A percentile compares a stretch with the other conserved stretches of the same genome.
Conservation (phyloP, 2,113 vertebrate genomes). For the Mugil cephalus region DNA sequence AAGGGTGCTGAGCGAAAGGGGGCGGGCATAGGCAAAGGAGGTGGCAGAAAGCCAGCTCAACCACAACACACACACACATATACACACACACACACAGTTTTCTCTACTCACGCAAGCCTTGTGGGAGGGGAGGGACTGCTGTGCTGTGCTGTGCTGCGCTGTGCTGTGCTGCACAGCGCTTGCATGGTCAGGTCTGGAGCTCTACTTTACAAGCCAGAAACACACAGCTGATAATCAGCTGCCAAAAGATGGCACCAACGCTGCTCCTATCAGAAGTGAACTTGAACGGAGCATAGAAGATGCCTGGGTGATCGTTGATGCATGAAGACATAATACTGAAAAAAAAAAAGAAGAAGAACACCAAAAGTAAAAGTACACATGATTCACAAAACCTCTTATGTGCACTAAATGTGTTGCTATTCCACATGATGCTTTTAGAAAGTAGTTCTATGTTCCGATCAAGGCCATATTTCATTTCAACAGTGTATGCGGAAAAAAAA, state of each 20-base stretch:
- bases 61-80: constrained; percentile 70
- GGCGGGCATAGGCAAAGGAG: constrained; percentile 74
- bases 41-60: constrained; percentile 78
- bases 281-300: no score
- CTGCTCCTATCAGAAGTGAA: constrained; percentile 9
- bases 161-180: constrained; percentile 41
- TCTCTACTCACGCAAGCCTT: constrained; percentile 85
- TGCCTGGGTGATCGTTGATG: no score
- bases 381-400: no score
- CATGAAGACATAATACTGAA: no score
- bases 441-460: no score
- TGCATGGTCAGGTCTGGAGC: constrained; percentile 60
- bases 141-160: constrained; percentile 47
- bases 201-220: constrained; percentile 34
- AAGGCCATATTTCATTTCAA: background rate
- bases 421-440: no score
- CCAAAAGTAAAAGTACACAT: no score
- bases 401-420: no score
- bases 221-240: constrained; percentile 54
- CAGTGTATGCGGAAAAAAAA: no score
- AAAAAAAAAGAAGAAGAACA: no score
- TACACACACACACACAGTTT: constrained; percentile 55
- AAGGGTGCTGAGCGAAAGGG: constrained; percentile 56
- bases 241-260: constrained; percentile 65
- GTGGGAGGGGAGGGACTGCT: constrained; percentile 63